A percentile compares a stretch with the other conserved stretches of the same genome.
Conservation (phyloP, 2,888 invertebrate genomes). For the Drosophila seclusa region DNA sequence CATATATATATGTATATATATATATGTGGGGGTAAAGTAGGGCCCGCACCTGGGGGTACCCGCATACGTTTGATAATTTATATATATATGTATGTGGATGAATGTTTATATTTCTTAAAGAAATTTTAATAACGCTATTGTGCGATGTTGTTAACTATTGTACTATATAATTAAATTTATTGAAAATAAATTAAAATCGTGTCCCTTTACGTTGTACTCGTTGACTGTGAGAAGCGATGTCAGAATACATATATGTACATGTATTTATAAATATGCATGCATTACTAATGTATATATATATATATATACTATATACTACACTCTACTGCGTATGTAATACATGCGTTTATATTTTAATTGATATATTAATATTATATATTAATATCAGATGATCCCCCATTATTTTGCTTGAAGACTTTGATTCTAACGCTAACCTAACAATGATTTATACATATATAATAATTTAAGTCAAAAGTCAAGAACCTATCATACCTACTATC, state of each 20-base stretch:
- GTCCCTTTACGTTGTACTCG: slow-evolving; percentile 63
- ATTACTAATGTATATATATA: slow-evolving; percentile 27
- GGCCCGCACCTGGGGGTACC: slow-evolving; percentile 45
- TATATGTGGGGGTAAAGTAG: slow-evolving; percentile 17
- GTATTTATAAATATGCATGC: slow-evolving; percentile 18
- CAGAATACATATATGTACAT: slow-evolving; percentile 25
- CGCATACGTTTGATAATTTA: slow-evolving; percentile 63
- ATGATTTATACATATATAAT: slow-evolving; percentile 32
- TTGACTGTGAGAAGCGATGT: slow-evolving; percentile 40
- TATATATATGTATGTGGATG: slow-evolving; percentile 68
- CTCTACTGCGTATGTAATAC: slow-evolving; percentile 59
- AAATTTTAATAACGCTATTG: slow-evolving; percentile 84
- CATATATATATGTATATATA: not conserved
- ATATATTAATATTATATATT: slow-evolving; percentile 76
- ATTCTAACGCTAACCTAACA: slow-evolving; percentile 37
- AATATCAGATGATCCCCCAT: slow-evolving; percentile 58
- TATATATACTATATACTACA: slow-evolving; percentile 17
- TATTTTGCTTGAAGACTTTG: slow-evolving; percentile 43
- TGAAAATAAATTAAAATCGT: slow-evolving; percentile 79
- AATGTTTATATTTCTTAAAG: slow-evolving; percentile 84
- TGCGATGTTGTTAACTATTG: slow-evolving; percentile 84
- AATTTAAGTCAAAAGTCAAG: slow-evolving; percentile 54
- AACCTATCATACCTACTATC: slow-evolving; percentile 55
- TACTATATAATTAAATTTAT: slow-evolving; percentile 81
- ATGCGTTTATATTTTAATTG: slow-evolving; percentile 60